Evolutionary conservation across 2,888 invertebrate species (phyloP), one percentile per base, ranked within the genome.

Genomic region (Amphipoea lucens): DNA sequence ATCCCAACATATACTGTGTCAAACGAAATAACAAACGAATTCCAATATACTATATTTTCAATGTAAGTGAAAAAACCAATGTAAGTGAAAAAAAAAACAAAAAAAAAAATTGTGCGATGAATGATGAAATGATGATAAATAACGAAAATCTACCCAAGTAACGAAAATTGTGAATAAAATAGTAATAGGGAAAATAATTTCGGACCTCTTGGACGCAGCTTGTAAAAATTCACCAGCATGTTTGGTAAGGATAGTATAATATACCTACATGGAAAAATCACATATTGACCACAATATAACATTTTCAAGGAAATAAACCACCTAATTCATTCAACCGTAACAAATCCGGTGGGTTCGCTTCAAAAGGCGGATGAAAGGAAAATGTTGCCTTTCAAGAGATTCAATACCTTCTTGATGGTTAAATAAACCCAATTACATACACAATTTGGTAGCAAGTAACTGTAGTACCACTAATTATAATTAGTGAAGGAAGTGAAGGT

Each of bases 341-440:
- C 51, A 83, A 78, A 57, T 20, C 57, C 73, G 40, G 11, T 66
- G 20, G 72, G 84, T 36, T 57, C 48, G 69, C 69, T 63, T 78
- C 78, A 69, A 74, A 77, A 69, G 78, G 40, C 5, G 42, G 79
- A 74, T 84, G 67, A 84, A 84, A 87, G 70, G 63, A 68, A 68
- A 84, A 48, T 40, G 51, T 72, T 60, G n/a, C 87, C 85, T 79
- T 87, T 79, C 51, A 72, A 73, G n/a, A 51, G 63, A 48, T 71
- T 68, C 65, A 71, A 87, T 87, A 62, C 66, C 70, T 66, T 62
- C 54, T 88, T 81, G 75, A 88, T 80, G 48, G 67, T 74, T 81
- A 81, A 76, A 75, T 76, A 67, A 76, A 76, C 67, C 86, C 76
- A 85, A 85, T 85, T 85, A 85, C 29, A 12, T n/a, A 48, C 42